phyloP scores from a whole-genome alignment of 1,140 invertebrate genomes.

The Calosoma granatense region DNA sequence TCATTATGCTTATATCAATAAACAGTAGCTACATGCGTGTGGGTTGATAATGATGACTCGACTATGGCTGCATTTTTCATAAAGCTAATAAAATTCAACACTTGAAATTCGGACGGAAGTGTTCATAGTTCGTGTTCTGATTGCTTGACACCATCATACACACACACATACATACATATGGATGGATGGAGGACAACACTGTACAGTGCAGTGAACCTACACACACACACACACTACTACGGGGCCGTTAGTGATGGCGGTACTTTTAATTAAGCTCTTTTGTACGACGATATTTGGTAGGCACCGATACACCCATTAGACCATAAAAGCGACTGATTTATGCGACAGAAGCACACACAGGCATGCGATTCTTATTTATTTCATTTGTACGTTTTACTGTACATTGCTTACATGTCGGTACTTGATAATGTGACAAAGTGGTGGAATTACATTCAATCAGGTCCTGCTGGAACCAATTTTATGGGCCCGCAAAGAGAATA shows the following conservation, averaged over 20 bases:
- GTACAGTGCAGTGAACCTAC: background rate
- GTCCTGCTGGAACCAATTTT: too few species aligned
- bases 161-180: too few species aligned
- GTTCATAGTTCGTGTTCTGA: conserved; percentile 2
- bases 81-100: background rate
- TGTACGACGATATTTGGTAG: background rate
- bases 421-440: too few species aligned
- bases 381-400: too few species aligned
- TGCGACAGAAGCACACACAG: background rate
- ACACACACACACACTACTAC: background rate
- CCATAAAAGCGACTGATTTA: conserved; percentile 2
- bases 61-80: background rate
- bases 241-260: background rate
- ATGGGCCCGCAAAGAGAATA: too few species aligned
- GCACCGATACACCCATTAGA: background rate
- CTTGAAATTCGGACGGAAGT: background rate
- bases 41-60: too few species aligned
- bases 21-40: background rate
- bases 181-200: too few species aligned
- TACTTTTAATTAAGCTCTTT: background rate
- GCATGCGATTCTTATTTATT: too few species aligned
- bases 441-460: too few species aligned
- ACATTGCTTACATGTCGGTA: too few species aligned
- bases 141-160: background rate
- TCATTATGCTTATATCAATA: background rate